These are phyloP conservation scores for Drosophila borealis DNA, from an alignment of 2,888 invertebrate genomes.

Conservation along the genomic window DNA sequence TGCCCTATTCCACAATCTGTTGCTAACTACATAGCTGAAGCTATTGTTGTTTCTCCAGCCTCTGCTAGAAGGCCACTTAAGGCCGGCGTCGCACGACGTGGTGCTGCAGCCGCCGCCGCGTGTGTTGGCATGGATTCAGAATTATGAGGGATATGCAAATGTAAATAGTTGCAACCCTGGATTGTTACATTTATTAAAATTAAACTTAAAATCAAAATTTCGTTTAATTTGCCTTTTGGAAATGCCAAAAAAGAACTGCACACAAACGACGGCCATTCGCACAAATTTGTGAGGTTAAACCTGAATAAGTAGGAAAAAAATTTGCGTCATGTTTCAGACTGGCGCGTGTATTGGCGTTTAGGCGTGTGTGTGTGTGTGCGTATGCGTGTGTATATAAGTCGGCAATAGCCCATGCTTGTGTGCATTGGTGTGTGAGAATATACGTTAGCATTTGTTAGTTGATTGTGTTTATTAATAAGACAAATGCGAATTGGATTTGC, in stretches of 20 bases:
- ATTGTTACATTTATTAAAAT: background rate
- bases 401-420: conserved; percentile 4
- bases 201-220: background rate
- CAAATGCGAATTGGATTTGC: background rate
- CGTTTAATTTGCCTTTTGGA: conserved; percentile 1
- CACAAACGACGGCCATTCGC: conserved; percentile 1
- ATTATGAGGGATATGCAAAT: background rate
- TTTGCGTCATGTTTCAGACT: conserved; percentile 72
- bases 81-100: conserved; percentile 55
- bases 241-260: conserved; percentile 1
- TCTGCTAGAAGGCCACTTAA: conserved; percentile 1
- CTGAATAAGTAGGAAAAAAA: conserved; percentile 38
- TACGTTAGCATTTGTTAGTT: conserved; percentile 40
- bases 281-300: conserved; percentile 62
- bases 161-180: background rate
- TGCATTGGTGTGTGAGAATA: conserved; percentile 5
- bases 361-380: conserved; percentile 11
- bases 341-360: conserved; percentile 65
- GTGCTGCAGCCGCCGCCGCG: conserved; percentile 28
- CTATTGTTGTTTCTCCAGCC: conserved; percentile 7
- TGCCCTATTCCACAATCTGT: conserved; percentile 8
- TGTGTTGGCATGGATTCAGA: conserved; percentile 20
- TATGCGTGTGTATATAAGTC: conserved; percentile 6
- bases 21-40: conserved; percentile 3
- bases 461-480: conserved; percentile 34